phyloP scores from a whole-genome alignment of 2,113 vertebrate genomes.

The Ageneiosus marmoratus region DNA sequence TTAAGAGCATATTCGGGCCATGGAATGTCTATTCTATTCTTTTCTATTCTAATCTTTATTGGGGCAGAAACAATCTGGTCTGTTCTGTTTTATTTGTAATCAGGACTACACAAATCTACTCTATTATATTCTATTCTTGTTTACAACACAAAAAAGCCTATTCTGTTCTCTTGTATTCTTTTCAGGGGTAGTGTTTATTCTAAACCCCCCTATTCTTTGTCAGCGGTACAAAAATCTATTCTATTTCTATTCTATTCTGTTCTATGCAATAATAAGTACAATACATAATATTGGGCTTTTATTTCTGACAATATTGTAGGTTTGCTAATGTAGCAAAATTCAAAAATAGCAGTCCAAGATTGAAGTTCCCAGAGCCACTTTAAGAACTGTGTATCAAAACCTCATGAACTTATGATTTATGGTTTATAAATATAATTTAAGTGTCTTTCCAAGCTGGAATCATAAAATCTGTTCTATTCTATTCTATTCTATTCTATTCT shows the following conservation, averaged over 20 bases:
- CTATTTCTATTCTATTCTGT: neutral
- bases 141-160: too few species aligned
- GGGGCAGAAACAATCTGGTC: neutral
- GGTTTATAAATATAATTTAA: neutral
- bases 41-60: neutral
- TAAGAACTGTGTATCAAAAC: neutral
- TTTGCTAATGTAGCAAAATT: neutral
- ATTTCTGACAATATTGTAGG: neutral
- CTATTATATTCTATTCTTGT: neutral
- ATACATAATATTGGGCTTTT: neutral
- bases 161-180: neutral
- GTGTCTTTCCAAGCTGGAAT: neutral
- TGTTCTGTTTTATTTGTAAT: neutral
- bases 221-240: neutral
- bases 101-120: too few species aligned
- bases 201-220: neutral
- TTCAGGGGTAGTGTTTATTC: neutral
- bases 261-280: too few species aligned
- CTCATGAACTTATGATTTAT: neutral
- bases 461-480: neutral
- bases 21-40: too few species aligned
- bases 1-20: neutral
- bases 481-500: neutral
- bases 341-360: neutral
- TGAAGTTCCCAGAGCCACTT: neutral